A percentile compares a stretch with the other conserved stretches of the same genome.
phyloP scores from a whole-genome alignment of 2,113 vertebrate species.

The Rhinichthys klamathensis region DNA sequence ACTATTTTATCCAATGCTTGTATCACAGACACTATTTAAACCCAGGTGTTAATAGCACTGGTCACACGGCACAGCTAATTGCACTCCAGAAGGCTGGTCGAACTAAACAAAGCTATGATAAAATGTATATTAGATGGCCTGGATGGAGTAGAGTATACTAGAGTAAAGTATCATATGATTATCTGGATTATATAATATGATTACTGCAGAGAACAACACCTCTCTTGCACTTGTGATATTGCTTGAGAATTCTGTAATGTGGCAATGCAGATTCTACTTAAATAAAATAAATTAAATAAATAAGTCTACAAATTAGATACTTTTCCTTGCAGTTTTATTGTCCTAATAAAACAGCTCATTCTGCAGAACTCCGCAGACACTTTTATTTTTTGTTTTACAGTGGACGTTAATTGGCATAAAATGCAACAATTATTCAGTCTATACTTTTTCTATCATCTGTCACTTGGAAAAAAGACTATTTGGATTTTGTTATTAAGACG shows the following conservation, averaged over 20 bases:
- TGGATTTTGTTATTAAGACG: not conserved
- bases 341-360: not conserved
- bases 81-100: too few species aligned
- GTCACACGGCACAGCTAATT: too few species aligned
- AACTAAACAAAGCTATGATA: too few species aligned
- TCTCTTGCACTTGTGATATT: not conserved
- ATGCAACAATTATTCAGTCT: constrained; percentile 3
- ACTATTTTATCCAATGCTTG: too few species aligned
- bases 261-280: not conserved
- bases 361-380: not conserved
- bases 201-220: not conserved
- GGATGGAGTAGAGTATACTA: too few species aligned
- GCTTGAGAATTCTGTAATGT: not conserved
- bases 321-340: not conserved
- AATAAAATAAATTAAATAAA: too few species aligned
- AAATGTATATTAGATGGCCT: too few species aligned
- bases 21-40: too few species aligned
- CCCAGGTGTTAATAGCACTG: too few species aligned
- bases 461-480: not conserved
- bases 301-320: not conserved
- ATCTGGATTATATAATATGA: not conserved
- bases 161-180: too few species aligned
- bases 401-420: not conserved
- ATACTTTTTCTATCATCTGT: constrained; percentile 13
- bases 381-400: constrained; percentile 12